Conservation (phyloP, 2,797 vertebrate genomes). For the Falco biarmicus region DNA sequence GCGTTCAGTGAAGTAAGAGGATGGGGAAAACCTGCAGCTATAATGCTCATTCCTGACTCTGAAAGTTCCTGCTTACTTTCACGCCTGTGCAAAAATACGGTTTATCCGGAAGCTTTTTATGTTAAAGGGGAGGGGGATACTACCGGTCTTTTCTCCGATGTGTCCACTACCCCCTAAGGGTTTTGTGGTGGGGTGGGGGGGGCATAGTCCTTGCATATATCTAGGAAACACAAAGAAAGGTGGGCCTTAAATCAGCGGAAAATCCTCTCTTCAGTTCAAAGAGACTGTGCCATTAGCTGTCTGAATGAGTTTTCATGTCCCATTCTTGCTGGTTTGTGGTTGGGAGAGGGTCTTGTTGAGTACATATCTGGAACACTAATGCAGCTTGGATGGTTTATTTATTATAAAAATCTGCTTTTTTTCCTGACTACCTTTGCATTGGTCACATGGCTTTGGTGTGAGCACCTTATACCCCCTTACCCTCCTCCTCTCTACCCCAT, state of each 20-base stretch:
- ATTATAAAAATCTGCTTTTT: slow-evolving; percentile 56
- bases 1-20: slow-evolving; percentile 29
- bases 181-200: neutral
- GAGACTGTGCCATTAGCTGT: slow-evolving; percentile 64
- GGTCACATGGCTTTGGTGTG: slow-evolving; percentile 71
- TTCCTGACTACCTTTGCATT: slow-evolving; percentile 73
- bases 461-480: slow-evolving; percentile 61
- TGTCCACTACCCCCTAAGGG: neutral
- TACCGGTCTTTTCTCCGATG: neutral
- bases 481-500: slow-evolving; percentile 17
- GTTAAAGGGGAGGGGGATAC: neutral
- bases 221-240: slow-evolving; percentile 61
- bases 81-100: slow-evolving; percentile 13
- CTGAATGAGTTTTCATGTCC: slow-evolving; percentile 61
- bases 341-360: slow-evolving; percentile 60
- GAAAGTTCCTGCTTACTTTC: slow-evolving; percentile 40
- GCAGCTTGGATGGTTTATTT: slow-evolving; percentile 65
- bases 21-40: neutral
- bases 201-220: neutral
- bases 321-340: slow-evolving; percentile 67
- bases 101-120: slow-evolving; percentile 26
- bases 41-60: neutral
- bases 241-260: slow-evolving; percentile 72
- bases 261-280: slow-evolving; percentile 64
- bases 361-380: slow-evolving; percentile 74